Conservation (phyloP, 1,140 invertebrate genomes). For the Onthophagus taurus region DNA sequence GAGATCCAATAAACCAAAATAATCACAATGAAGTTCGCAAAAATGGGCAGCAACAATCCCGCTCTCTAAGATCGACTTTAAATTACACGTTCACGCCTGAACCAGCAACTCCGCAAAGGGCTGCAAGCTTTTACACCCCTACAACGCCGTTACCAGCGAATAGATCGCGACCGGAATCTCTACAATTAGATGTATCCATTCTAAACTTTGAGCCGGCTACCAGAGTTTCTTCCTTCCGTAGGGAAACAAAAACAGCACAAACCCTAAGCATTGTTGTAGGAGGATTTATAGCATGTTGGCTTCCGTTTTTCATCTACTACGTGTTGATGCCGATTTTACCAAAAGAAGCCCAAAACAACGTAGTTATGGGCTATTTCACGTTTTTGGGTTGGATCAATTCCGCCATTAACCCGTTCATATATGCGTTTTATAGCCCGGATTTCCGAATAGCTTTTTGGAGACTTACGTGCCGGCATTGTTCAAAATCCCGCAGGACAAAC, state of each 20-base stretch:
- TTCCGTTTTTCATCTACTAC: conserved; percentile 83
- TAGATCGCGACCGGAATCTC: conserved; percentile 27
- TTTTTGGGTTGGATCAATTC: conserved; percentile 94
- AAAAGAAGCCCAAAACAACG: conserved; percentile 43
- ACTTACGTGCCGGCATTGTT: conserved; percentile 49
- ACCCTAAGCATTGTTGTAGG: conserved; percentile 86
- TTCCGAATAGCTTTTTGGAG: conserved; percentile 78
- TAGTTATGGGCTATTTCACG: conserved; percentile 70
- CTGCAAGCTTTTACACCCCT: conserved; percentile 24
- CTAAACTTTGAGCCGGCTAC: conserved; percentile 36
- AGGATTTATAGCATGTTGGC: conserved; percentile 83
- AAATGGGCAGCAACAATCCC: conserved; percentile 12
- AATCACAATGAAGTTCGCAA: conserved; percentile 17
- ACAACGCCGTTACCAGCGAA: conserved; percentile 20
- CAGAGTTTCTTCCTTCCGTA: conserved; percentile 52
- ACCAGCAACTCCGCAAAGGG: conserved; percentile 18
- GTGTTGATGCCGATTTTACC: conserved; percentile 65
- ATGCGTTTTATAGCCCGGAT: conserved; percentile 77
- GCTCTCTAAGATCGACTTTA: conserved; percentile 22
- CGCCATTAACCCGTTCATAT: conserved; percentile 79
- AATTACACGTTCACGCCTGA: conserved; percentile 29
- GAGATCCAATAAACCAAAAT: conserved; percentile 17
- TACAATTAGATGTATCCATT: conserved; percentile 29
- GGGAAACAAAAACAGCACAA: conserved; percentile 80
- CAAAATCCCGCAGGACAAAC: conserved; percentile 26